phyloP scores from a whole-genome alignment of 92 coral and sea anemone species.

The Nematostella vectensis region DNA sequence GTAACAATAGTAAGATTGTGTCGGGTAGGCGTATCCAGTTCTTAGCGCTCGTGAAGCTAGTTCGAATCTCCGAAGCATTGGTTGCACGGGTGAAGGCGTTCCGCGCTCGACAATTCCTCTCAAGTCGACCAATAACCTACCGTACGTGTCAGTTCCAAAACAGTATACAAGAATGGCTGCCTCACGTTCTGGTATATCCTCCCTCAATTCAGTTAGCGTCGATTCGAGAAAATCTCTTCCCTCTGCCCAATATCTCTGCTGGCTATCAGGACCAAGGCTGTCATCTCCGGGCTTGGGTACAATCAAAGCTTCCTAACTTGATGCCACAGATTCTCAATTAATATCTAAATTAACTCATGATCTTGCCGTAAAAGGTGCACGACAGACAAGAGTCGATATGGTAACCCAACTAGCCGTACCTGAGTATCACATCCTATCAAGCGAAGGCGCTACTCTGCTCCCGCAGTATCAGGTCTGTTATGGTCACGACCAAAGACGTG shows the following conservation, averaged over 20 bases:
- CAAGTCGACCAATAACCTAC: not conserved
- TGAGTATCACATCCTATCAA: too few relatives aligned
- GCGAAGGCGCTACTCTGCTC: too few relatives aligned
- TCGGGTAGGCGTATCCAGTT: not conserved
- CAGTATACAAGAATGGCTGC: not conserved
- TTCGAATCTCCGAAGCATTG: not conserved
- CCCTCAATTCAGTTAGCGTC: not conserved
- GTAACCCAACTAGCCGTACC: not conserved
- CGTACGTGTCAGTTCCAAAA: not conserved
- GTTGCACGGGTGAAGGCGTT: not conserved
- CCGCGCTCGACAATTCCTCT: not conserved
- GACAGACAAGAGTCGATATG: too few relatives aligned
- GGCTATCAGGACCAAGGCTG: not conserved
- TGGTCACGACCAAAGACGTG: too few relatives aligned
- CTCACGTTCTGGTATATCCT: not conserved
- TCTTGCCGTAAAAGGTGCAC: too few relatives aligned
- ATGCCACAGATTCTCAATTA: too few relatives aligned
- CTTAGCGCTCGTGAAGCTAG: not conserved
- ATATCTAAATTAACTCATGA: too few relatives aligned
- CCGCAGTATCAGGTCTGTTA: too few relatives aligned
- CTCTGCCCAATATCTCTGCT: not conserved
- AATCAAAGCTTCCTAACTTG: not conserved
- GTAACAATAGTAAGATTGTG: not conserved
- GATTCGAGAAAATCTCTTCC: conserved; percentile 1
- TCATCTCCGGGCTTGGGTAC: not conserved